These are phyloP conservation scores for Oncorhynchus clarkii DNA, from an alignment of 2,113 vertebrate species.

Conservation along the genomic window DNA sequence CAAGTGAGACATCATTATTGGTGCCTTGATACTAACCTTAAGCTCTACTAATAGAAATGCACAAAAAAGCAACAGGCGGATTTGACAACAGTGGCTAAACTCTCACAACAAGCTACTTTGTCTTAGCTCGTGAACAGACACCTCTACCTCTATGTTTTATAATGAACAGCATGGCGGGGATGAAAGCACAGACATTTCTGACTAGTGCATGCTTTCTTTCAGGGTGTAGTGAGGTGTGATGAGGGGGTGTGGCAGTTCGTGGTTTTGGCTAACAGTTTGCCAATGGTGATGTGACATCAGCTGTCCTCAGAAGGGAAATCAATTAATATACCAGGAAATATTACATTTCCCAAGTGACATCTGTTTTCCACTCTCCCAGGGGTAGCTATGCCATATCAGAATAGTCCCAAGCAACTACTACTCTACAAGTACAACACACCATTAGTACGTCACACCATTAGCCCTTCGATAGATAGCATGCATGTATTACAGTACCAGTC, in stretches of 20 bases:
- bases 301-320: not conserved
- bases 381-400: no score
- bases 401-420: no score
- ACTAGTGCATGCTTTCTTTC: not conserved
- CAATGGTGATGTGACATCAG: no score
- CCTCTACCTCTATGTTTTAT: not conserved
- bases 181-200: not conserved
- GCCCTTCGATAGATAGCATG: not conserved
- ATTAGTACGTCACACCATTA: no score
- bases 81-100: not conserved
- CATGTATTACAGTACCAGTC: not conserved
- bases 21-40: slow-evolving; percentile 1
- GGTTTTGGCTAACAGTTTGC: not conserved
- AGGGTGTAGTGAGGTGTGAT: not conserved
- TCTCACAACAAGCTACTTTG: slow-evolving; percentile 8
- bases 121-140: not conserved
- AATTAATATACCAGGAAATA: not conserved
- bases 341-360: not conserved
- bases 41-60: not conserved
- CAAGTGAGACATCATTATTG: slow-evolving; percentile 2
- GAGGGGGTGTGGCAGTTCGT: not conserved
- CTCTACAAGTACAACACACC: no score
- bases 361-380: not conserved
- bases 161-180: not conserved
- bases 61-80: not conserved